Base-by-base conservation (phyloP, 2,113 vertebrate genomes). In the Percina caprodes region DNA sequence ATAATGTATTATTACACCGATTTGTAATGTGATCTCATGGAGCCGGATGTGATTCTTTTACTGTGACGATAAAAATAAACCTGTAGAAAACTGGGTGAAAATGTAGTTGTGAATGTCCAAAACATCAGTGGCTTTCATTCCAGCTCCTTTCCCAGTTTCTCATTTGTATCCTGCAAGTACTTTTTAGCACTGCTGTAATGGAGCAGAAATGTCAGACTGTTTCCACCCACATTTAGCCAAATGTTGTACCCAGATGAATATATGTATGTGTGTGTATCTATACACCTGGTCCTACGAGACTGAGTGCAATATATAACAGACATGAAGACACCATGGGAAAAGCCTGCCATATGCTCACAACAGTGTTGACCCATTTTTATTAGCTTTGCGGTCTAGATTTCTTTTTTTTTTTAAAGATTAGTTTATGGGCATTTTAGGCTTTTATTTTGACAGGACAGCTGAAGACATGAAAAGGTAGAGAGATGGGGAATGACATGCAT, bases 291-390 rank as follows among this genome's bases (percentile, higher is more conserved):
- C 45, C 30, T 49, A 12, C 1, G 30, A 51, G 42, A 58, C 26
- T 48, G 59, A 52, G 19, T 39, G 10, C 21, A 8, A 42, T 66
- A 12, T 15, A 24, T 66, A 48, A 8, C 0, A 23, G 52, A 60
- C 35, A 7, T 16, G 21, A 12, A 58, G 26, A 24, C 8, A 11
- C 6, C 42, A 14, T 24, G 8, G 62, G 5, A 11, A 13, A 51
- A 58, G 30, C 12, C 23, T 30, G 52, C 33, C 26, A 15, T 13
- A 26, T 2, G 16, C 16, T 56, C 52, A 19, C 24, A 46, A 35
- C 62, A 51, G 19, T 19, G 45, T 46, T 42, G 77, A 11, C 61
- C 83, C 61, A 77, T 16, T 85, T 19, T 14, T 42, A 10, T 42
- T 42, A 42, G 39, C 39, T 42, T 42, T 11, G 39, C 8, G 6